Conservation (phyloP, 1,140 invertebrate species). For the Brachionus rotundiformis region DNA sequence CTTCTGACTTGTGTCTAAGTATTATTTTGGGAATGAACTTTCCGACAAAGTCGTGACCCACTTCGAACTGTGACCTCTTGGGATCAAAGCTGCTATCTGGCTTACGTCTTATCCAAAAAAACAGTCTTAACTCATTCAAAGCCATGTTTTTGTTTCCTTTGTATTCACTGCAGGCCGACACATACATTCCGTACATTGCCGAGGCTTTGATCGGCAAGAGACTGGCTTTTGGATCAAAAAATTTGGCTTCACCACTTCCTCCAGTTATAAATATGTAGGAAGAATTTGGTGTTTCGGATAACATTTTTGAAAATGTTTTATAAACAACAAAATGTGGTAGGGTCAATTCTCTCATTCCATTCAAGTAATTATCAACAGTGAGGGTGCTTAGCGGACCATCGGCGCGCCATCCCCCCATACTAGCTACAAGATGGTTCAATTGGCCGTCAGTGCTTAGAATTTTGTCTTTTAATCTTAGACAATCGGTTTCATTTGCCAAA, state of each 20-base stretch:
- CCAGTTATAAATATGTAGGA: constrained; percentile 42
- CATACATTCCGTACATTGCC: constrained; percentile 38
- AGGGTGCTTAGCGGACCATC: constrained; percentile 36
- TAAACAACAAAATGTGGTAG: constrained; percentile 46
- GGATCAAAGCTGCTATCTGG: constrained; percentile 45
- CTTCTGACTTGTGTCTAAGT: not conserved
- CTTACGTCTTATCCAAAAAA: constrained; percentile 44
- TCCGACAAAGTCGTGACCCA: constrained; percentile 48
- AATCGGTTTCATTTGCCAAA: constrained; percentile 36
- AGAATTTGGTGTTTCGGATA: constrained; percentile 41
- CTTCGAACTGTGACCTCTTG: constrained; percentile 38
- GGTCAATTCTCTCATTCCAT: constrained; percentile 30
- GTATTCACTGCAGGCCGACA: constrained; percentile 31
- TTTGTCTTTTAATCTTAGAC: not conserved
- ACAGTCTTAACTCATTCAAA: constrained; percentile 29
- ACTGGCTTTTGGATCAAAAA: constrained; percentile 45
- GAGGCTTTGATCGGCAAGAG: constrained; percentile 32
- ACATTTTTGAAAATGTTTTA: constrained; percentile 46
- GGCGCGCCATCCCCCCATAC: constrained; percentile 47
- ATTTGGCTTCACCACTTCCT: constrained; percentile 41
- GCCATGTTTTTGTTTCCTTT: constrained; percentile 46
- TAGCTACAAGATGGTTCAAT: constrained; percentile 19
- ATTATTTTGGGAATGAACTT: constrained; percentile 49
- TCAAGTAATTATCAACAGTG: constrained; percentile 1
- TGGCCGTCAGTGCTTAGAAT: constrained; percentile 14